A percentile compares a stretch with the other conserved stretches of the same genome.
phyloP scores from a whole-genome alignment of 2,113 vertebrate genomes.

The Mesitornis unicolor region DNA sequence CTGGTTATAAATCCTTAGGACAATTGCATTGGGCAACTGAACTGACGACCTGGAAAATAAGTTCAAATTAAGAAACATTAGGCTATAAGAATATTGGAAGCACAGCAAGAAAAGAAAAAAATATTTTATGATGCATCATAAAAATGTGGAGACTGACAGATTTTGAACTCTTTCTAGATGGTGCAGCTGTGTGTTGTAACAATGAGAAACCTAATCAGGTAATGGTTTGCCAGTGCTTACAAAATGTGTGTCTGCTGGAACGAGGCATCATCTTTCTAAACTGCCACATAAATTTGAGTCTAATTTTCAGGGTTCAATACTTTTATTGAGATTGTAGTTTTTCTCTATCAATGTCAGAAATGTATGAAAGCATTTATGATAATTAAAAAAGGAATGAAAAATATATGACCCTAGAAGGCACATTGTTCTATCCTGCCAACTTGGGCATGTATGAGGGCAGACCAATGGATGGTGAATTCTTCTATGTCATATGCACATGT shows the following conservation, averaged over 20 bases:
- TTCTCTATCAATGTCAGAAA: conserved; percentile 27
- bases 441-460: background rate
- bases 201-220: background rate
- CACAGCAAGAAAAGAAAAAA: background rate
- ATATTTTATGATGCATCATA: background rate
- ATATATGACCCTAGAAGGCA: background rate
- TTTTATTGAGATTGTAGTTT: conserved; percentile 37
- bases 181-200: background rate
- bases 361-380: conserved; percentile 25
- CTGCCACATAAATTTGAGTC: conserved; percentile 33
- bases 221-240: background rate
- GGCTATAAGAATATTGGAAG: background rate
- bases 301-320: conserved; percentile 45
- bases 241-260: background rate
- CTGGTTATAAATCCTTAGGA: conserved; percentile 7
- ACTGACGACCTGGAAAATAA: conserved; percentile 26
- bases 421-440: background rate
- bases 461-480: background rate
- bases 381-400: conserved; percentile 32
- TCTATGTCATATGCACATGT: background rate
- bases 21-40: background rate
- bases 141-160: background rate
- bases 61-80: conserved; percentile 18
- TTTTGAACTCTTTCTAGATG: background rate
- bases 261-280: background rate